Evolutionary conservation across 2,888 invertebrate species (phyloP).

Genomic region (Philhelius pedissequus): DNA sequence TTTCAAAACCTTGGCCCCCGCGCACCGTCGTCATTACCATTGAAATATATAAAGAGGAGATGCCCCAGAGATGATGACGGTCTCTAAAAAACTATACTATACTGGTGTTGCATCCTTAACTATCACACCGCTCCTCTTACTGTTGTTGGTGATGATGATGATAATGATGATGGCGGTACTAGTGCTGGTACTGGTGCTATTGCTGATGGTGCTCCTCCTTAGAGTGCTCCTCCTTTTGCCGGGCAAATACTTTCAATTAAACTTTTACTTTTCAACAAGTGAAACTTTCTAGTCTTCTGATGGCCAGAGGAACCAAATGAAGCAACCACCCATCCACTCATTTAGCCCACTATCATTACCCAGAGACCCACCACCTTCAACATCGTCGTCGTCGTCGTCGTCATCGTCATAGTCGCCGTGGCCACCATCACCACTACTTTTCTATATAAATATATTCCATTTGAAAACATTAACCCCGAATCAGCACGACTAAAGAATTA

Average conservation of each 20-base stretch:
- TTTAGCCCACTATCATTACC: slow-evolving; percentile 9
- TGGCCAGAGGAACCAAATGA: background rate
- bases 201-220: slow-evolving; percentile 34
- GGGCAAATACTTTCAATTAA: slow-evolving; percentile 69
- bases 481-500: slow-evolving; percentile 31
- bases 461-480: slow-evolving; percentile 68
- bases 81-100: slow-evolving; percentile 47
- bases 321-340: background rate
- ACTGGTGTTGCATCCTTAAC: slow-evolving; percentile 59
- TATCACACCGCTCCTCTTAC: slow-evolving; percentile 48
- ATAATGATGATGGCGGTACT: no score
- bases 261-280: slow-evolving; percentile 69
- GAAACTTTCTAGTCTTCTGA: slow-evolving; percentile 61
- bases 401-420: background rate
- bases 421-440: slow-evolving; percentile 44
- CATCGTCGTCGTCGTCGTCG: slow-evolving; percentile 38
- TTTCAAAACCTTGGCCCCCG: slow-evolving; percentile 26
- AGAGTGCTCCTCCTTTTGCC: slow-evolving; percentile 47
- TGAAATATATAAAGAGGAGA: slow-evolving; percentile 44
- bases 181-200: background rate
- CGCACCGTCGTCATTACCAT: slow-evolving; percentile 29
- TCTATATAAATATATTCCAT: slow-evolving; percentile 68
- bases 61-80: slow-evolving; percentile 61
- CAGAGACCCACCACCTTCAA: no score
- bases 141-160: background rate